Base-by-base conservation (phyloP, 2,888 invertebrate genomes). In the Bellardia bayeri region DNA sequence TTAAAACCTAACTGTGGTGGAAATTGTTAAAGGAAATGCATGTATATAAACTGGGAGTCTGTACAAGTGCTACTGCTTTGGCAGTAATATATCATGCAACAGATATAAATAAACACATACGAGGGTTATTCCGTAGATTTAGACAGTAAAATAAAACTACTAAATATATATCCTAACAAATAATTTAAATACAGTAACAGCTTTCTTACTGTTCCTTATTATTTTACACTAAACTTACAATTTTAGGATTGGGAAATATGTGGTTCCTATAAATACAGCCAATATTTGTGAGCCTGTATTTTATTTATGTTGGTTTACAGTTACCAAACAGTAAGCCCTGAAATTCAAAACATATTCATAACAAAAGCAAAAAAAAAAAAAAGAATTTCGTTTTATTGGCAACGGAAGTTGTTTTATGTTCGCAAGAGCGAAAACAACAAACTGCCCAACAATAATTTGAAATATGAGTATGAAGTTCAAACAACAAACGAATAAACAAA, bases 11-110 rank as follows among this genome's bases (percentile, higher is more conserved):
- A 71, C 56, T 54, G 40, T 71, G 40, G 33, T 71, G 56, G 71
- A 71, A 71, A 71, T 71, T 71, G 71, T 56, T 13, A 56, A 23
- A 71, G 71, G 71, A 71, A 71, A 23, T 71, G 56, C 6, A 71
- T 40, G 56, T 11, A 71, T 40, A 45, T 45, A 66, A 66, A 23
- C 23, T 42, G 23, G 8, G 11, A 66, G 6, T 23, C 30, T 5
- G 42, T 45, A 30, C 45, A 66, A 66, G 63, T 64, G 40, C 16
- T 23, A 23, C 8, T 11, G 14, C 9, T 23, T 56, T 56, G 14
- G 16, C 3, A 7, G n/a, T n/a, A 14, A 54, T 54, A n/a, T 54
- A 54, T 54, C 51, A 54, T 54, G 51, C 51, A 54, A 54, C 51
- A 54, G 51, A 54, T 54, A 54, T 16, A 16, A n/a, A 14, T 14